Conservation (phyloP, 2,888 invertebrate species). For the Macrophya annulata region DNA sequence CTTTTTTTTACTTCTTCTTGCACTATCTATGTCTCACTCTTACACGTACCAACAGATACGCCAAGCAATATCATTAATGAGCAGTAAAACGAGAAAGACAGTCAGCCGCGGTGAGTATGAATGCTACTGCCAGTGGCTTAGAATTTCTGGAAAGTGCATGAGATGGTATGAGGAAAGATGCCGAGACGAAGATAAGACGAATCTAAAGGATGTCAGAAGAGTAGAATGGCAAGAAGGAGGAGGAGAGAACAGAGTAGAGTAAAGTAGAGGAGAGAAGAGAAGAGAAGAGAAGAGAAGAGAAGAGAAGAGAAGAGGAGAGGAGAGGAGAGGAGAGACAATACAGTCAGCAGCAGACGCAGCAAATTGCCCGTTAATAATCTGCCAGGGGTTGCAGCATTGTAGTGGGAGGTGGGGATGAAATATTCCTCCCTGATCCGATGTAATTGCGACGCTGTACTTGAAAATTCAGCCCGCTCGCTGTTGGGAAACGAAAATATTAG, state of each 20-base stretch:
- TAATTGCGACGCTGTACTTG: constrained; percentile 75
- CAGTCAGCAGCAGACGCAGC: constrained; percentile 78
- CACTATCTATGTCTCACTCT: not conserved
- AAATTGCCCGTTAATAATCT: constrained; percentile 79
- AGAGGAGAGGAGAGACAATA: constrained; percentile 72
- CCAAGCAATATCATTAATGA: constrained; percentile 52
- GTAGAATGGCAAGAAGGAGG: constrained; percentile 22
- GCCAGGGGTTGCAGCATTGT: constrained; percentile 67
- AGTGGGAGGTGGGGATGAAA: constrained; percentile 70
- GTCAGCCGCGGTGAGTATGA: constrained; percentile 39
- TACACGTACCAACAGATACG: not conserved
- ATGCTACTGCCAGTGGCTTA: constrained; percentile 32
- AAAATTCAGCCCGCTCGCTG: constrained; percentile 66
- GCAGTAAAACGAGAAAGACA: constrained; percentile 29
- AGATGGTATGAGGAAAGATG: not conserved
- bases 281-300: constrained; percentile 28
- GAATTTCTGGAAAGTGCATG: constrained; percentile 40
- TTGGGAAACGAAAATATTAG: constrained; percentile 58
- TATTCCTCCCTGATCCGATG: constrained; percentile 77
- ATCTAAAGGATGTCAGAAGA: constrained; percentile 32
- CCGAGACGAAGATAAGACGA: constrained; percentile 26
- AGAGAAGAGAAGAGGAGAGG: constrained; percentile 25
- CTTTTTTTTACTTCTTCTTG: not conserved
- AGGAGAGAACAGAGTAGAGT: constrained; percentile 23
- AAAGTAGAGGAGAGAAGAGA: constrained; percentile 67